These are phyloP conservation scores for Drepana falcataria DNA, from an alignment of 2,888 invertebrate species.

Conservation along the genomic window DNA sequence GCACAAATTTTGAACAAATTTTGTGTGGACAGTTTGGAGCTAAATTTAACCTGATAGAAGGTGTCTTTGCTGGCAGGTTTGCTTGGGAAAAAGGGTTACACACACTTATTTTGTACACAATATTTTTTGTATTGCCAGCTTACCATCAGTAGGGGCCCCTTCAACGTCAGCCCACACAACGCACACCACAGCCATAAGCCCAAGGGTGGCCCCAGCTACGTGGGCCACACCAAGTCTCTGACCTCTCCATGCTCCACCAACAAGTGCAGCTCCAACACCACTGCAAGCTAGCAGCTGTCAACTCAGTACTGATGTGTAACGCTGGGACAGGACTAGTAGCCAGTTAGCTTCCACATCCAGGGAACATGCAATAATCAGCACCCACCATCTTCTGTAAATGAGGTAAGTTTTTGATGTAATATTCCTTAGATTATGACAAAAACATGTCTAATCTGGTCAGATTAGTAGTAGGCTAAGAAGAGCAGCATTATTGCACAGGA, in stretches of 20 bases:
- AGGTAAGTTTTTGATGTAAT: constrained; percentile 1
- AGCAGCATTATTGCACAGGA: no score
- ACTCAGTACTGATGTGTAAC: constrained; percentile 71
- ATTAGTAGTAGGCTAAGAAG: no score
- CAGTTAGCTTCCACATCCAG: constrained; percentile 94
- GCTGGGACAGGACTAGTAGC: constrained; percentile 88
- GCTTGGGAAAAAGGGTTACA: no score
- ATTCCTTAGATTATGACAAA: neutral
- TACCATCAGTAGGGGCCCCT: constrained; percentile 82
- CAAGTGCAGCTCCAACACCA: constrained; percentile 89
- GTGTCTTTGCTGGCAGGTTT: no score
- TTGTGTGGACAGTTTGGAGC: no score
- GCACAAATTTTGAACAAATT: no score
- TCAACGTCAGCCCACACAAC: constrained; percentile 91
- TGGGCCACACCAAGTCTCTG: constrained; percentile 87
- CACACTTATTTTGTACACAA: no score
- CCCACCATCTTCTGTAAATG: constrained; percentile 79
- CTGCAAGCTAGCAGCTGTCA: constrained; percentile 91
- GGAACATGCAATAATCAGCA: constrained; percentile 86
- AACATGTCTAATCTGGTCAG: no score
- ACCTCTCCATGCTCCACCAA: constrained; percentile 87
- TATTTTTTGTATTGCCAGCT: no score
- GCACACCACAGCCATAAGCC: constrained; percentile 89
- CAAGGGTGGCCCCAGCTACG: constrained; percentile 87
- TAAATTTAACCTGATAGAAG: no score